Base-by-base conservation (phyloP, 2,113 vertebrate genomes). In the Coreoperca whiteheadi region DNA sequence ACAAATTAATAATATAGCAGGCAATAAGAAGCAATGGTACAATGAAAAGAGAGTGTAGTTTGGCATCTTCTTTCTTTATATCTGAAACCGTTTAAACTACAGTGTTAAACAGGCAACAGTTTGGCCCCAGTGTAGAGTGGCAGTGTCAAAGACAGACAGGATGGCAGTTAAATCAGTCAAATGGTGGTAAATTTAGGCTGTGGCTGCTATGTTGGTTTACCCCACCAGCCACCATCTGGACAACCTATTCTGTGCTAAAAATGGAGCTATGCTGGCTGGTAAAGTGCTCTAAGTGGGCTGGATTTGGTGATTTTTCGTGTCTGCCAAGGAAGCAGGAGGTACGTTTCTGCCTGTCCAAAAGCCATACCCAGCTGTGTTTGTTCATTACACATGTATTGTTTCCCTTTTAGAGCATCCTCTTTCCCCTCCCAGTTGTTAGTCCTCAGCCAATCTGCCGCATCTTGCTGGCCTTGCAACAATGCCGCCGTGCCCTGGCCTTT, bases 181-280 rank as follows among this genome's bases (percentile, higher is more conserved):
- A 85, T 63, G 74, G 74, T 68, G 72, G 68, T 77, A 37, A 12
- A 63, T 28, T 79, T 61, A 79, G 79, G 57, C 70, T 83, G 69
- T 56, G 48, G 79, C 28, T 37, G 68, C 39, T 60, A 6, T 66
- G 71, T 85, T 84, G 59, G 74, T 88, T 34, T 65, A 70, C 72
- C 25, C 28, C 75, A 77, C 68, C 72, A 77, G 56, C 56, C 85
- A 53, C 75, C 85, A 79, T 89, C 84, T 92, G 84, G 80, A 75
- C 60, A 57, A 64, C 51, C 76, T 65, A 48, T 70, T 50, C n/a
- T 67, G 50, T 69, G 46, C 74, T 86, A 78, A 63, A 91, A 86
- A 81, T 54, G 23, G 57, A 83, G 43, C 57, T 30, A 1, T 28
- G 18, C 54, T 66, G 67, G 64, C 72, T 85, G 57, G 10, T 76